These are phyloP conservation scores for Microchirus variegatus DNA, from an alignment of 2,797 vertebrate species.

Conservation along the genomic window DNA sequence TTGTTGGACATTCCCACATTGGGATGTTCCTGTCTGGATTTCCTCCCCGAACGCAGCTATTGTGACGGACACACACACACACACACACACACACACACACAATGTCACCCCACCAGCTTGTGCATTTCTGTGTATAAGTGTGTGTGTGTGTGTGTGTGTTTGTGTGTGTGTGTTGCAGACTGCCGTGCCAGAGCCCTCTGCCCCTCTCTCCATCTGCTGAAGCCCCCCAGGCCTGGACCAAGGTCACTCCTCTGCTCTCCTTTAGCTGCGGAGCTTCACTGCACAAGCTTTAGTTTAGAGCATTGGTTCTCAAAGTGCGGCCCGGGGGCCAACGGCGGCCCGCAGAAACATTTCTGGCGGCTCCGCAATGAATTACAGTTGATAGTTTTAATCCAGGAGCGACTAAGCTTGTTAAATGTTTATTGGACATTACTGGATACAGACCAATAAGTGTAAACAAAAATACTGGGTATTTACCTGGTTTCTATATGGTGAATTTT, in stretches of 20 bases:
- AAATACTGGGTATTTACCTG: no score
- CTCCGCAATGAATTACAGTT: no score
- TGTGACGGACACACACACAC: slow-evolving; percentile 53
- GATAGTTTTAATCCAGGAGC: no score
- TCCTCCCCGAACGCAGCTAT: slow-evolving; percentile 43
- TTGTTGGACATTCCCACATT: slow-evolving; percentile 23
- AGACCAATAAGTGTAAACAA: no score
- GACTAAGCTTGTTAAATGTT: no score
- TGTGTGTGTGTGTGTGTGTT: slow-evolving; percentile 41
- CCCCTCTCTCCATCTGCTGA: slow-evolving; percentile 78
- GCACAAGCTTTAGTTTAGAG: slow-evolving; percentile 14
- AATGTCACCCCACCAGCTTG: slow-evolving; percentile 71
- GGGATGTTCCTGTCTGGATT: slow-evolving; percentile 37
- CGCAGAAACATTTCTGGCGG: no score
- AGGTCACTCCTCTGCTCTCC: slow-evolving; percentile 69
- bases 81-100: slow-evolving; percentile 49
- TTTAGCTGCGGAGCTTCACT: slow-evolving; percentile 37
- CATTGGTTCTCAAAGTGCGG: no score
- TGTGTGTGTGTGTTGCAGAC: slow-evolving; percentile 42
- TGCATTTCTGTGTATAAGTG: slow-evolving; percentile 46
- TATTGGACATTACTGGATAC: no score
- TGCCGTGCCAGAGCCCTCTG: slow-evolving; percentile 73
- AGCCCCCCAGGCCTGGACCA: slow-evolving; percentile 77
- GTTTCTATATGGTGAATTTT: no score
- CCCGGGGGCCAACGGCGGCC: no score